Base-by-base conservation (phyloP, 2,113 vertebrate species). In the Mugil cephalus region DNA sequence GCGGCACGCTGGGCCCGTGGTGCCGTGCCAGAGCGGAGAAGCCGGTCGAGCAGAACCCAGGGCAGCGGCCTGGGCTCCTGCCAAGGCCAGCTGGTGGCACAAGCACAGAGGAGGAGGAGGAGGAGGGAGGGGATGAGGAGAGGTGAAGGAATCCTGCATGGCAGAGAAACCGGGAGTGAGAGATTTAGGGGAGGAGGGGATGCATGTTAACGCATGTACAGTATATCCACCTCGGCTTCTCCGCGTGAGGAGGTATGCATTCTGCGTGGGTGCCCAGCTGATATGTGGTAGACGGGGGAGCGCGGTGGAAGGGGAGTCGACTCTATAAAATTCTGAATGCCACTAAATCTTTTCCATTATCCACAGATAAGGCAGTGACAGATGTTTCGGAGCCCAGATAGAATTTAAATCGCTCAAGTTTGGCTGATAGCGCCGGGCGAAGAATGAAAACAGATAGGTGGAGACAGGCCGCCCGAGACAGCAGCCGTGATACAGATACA, bases 41-140 rank as follows among this genome's bases (percentile, higher is more conserved):
- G 86, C 85, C 64, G 84, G 82, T 77, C 1, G 67, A 83, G 87
- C 87, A 87, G 79, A 90, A 92, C 90, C 83, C 83, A 12, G 79
- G 73, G 80, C 80, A 71, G 51, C 80, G 69, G 51, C 68, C 80
- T 81, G 85, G 86, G 80, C 82, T 51, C 66, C 77, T 38, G 86
- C 89, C 84, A 83, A 55, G 85, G 75, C 70, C 89, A 85, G 85
- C 84, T 81, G 80, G 88, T 71, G 80, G 69, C 54, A 53, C 19
- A 40, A 54, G 62, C 62, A 69, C 53, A 50, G 51, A 69, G 61
- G 76, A 68, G 71, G 65, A 47, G 10, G 18, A 15, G 19, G 80
- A 66, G 54, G 51, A 78, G 35, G 77, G 69, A 63, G 67, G 80
- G 53, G 67, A 76, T 7, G 61, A 73, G 17, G 50, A 50, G 51